A percentile compares a stretch with the other conserved stretches of the same genome.
phyloP scores from a whole-genome alignment of 2,113 vertebrate genomes.

The Phrynosoma blainvillii region DNA sequence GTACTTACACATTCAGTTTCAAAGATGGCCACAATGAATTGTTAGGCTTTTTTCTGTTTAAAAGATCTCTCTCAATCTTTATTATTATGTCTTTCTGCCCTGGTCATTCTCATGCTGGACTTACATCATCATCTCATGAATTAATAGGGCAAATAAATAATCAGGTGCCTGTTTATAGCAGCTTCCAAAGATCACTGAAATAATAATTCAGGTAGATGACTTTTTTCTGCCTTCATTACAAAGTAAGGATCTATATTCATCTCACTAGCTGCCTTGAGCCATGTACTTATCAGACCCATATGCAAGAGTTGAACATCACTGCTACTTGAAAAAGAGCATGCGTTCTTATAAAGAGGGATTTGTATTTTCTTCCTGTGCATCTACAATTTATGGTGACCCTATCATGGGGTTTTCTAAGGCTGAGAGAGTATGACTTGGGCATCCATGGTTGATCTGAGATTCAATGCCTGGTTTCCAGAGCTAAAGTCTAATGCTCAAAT shows the following conservation, averaged over 20 bases:
- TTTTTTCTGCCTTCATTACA: background rate
- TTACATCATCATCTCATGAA: background rate
- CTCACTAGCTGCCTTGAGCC: background rate
- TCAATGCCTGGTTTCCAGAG: too few relatives aligned
- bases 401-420: too few relatives aligned
- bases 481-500: too few relatives aligned
- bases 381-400: too few relatives aligned
- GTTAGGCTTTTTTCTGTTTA: background rate
- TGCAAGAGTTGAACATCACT: background rate
- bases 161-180: background rate
- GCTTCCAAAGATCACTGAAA: background rate
- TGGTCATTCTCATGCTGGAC: background rate
- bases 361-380: too few relatives aligned
- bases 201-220: too few relatives aligned
- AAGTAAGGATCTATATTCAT: background rate
- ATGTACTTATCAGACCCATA: background rate
- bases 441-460: too few relatives aligned
- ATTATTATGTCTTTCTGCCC: background rate
- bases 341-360: background rate
- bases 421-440: too few relatives aligned
- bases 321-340: background rate
- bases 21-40: background rate
- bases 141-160: background rate
- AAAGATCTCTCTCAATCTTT: background rate
- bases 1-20: background rate